phyloP scores from a whole-genome alignment of 2,888 invertebrate genomes.

The Busseola fusca region DNA sequence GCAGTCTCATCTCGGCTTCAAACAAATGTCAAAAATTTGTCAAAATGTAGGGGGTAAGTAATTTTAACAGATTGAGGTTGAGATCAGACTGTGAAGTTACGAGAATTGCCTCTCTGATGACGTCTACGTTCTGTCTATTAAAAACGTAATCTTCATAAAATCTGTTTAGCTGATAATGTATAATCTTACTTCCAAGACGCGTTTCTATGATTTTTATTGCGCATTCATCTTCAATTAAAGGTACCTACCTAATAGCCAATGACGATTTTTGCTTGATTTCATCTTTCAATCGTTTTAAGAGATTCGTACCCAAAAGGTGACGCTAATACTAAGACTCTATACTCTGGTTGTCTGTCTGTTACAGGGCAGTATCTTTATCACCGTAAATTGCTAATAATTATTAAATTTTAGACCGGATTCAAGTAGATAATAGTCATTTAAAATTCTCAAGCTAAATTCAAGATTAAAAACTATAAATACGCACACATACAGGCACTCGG shows the following conservation, averaged over 20 bases:
- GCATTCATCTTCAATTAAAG: background rate
- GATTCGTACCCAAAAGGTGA: background rate
- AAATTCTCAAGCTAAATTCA: background rate
- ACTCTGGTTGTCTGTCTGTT: no score
- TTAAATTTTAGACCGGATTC: background rate
- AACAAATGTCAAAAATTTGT: no score
- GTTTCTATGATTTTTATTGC: background rate
- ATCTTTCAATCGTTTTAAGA: background rate
- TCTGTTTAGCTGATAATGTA: background rate
- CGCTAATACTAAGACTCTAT: background rate
- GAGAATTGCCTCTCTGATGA: background rate
- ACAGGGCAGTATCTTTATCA: no score
- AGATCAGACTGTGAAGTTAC: no score
- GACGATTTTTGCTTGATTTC: background rate
- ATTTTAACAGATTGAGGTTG: no score
- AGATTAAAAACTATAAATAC: background rate
- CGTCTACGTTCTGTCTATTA: constrained; percentile 6
- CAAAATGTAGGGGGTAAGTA: no score
- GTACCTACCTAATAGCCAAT: background rate
- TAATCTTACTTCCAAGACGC: background rate
- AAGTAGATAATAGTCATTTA: background rate
- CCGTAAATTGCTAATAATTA: background rate
- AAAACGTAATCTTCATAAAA: constrained; percentile 20
- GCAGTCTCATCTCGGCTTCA: no score
- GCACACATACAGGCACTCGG: background rate